Base-by-base conservation (phyloP, 1,140 invertebrate species). In the Dendrolimus kikuchii region DNA sequence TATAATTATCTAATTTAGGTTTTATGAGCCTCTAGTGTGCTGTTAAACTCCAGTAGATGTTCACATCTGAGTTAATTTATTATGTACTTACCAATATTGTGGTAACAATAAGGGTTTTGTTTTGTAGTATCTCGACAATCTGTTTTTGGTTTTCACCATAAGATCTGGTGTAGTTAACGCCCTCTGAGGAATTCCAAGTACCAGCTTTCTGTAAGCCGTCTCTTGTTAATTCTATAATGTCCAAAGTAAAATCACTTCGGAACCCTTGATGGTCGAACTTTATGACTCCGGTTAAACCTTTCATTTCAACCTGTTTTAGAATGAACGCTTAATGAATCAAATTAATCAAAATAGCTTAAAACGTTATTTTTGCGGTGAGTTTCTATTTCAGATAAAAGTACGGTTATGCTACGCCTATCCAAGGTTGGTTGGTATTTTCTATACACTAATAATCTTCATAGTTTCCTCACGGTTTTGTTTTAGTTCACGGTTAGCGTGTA, bases 261-360 rank as follows among this genome's bases (percentile, higher is more conserved):
- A 96, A 97, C 40, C 97, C 96, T 88, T 96, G 93, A 76, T 97
- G 94, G 87, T 98, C 96, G 78, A 99, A 98, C 80, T 96, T 96
- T 60, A 99, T 96, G 8, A 94, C 92, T 41, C 97, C 96, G 2
- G 96, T 98, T 60, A 98, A 84, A 2, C 97, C 97, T 62, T 93
- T 91, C 89, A 97, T 95, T 81, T 96, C 95, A 6, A 96, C 93
- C 96, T 97, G 69, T 72, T 74, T 40, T 45, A 5, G 5, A 10
- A 5, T 8, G 7, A 8, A n/a, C 23, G 4, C n/a, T 45, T 45
- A 45, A 7, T 45, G 5, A 9, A 10, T 7, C n/a, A n/a, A n/a
- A 45, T 5, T 46, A 46, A 46, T 46, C n/a, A n/a, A 46, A 46
- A 46, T 4, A 7, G n/a, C 45, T 23, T n/a, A 7, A 23, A 51